phyloP scores from a whole-genome alignment of 2,797 vertebrate species.

The Garrulus glandarius region DNA sequence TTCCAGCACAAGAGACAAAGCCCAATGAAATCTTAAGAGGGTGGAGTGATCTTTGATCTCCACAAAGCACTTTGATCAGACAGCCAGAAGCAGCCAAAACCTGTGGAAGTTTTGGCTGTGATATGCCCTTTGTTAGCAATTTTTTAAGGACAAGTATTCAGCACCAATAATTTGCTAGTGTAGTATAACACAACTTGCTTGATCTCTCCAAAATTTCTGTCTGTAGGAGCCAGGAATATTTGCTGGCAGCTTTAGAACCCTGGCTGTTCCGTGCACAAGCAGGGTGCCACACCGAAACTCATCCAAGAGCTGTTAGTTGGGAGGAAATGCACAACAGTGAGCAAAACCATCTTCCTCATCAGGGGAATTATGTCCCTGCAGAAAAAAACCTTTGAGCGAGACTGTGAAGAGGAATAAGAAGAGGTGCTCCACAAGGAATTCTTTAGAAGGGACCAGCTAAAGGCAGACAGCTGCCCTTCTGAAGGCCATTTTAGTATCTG shows the following conservation, averaged over 20 bases:
- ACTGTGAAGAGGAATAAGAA: background rate
- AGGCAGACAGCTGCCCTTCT: background rate
- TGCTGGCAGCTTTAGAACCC: background rate
- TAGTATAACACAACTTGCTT: background rate
- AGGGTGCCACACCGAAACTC: background rate
- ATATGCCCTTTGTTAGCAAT: background rate
- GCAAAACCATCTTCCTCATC: background rate
- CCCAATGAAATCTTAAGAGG: background rate
- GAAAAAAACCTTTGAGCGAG: background rate
- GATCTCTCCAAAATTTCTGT: background rate
- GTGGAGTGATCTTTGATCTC: background rate
- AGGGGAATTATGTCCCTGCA: background rate
- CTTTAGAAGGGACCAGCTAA: background rate
- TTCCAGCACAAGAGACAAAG: background rate
- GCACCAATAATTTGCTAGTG: background rate
- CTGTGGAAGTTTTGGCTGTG: background rate
- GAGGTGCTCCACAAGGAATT: background rate
- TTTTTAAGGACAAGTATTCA: background rate
- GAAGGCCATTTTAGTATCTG: background rate
- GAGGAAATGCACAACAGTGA: background rate
- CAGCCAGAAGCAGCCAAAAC: background rate
- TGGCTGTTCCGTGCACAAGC: background rate
- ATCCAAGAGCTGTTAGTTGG: accelerated
- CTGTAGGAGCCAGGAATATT: background rate
- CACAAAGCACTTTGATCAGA: background rate